A percentile compares a stretch with the other conserved stretches of the same genome.
Evolutionary conservation across 2,888 invertebrate species (phyloP).

Genomic region (Incurvaria masculella): DNA sequence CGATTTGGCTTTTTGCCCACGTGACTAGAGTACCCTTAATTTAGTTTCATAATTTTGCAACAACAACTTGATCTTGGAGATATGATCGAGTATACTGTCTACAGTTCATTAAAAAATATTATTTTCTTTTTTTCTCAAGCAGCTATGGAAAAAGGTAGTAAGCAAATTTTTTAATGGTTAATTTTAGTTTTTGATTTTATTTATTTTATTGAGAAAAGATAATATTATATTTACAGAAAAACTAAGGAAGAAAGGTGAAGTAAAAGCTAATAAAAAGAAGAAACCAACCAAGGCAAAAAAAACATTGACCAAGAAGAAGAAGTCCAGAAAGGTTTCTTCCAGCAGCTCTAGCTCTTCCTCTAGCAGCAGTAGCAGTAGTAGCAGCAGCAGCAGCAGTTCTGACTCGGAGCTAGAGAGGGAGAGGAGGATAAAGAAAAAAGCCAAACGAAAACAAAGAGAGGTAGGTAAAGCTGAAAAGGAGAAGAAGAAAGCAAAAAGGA

Average conservation of each 20-base stretch:
- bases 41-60: no score
- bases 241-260: slow-evolving; percentile 14
- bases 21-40: no score
- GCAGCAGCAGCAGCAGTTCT: slow-evolving; percentile 25
- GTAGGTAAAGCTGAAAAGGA: slow-evolving; percentile 17
- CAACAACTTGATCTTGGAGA: no score
- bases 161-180: no score
- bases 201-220: no score
- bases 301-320: slow-evolving; percentile 35
- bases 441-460: slow-evolving; percentile 19
- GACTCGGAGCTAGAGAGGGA: slow-evolving; percentile 25
- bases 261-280: slow-evolving; percentile 30
- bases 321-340: slow-evolving; percentile 28
- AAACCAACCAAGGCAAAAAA: slow-evolving; percentile 27
- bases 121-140: no score
- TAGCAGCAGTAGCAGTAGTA: slow-evolving; percentile 20
- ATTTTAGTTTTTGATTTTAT: no score
- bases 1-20: no score
- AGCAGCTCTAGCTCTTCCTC: slow-evolving; percentile 26
- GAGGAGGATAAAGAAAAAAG: slow-evolving; percentile 19
- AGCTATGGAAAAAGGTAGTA: no score
- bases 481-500: slow-evolving; percentile 15
- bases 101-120: no score
- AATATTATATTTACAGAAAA: slow-evolving; percentile 10
- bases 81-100: no score